A percentile compares a stretch with the other conserved stretches of the same genome.
These are phyloP conservation scores for Tachystola acroxantha DNA, from an alignment of 2,888 invertebrate genomes.

Conservation along the genomic window DNA sequence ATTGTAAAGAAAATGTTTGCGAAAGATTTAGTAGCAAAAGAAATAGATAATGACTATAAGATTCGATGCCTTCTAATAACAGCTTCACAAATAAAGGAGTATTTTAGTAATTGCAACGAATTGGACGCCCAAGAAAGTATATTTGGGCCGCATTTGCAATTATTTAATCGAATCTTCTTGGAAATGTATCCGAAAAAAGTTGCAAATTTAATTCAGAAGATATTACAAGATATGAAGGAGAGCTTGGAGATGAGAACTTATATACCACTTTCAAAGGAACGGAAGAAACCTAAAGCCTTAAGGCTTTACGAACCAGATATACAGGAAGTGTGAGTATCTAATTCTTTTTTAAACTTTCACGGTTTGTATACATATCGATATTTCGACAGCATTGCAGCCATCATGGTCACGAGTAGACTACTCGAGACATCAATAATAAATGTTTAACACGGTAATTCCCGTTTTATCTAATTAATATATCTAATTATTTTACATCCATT, in stretches of 20 bases:
- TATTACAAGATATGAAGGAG: conserved; percentile 66
- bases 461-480: too few relatives aligned
- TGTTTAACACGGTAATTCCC: too few relatives aligned
- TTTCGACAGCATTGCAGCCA: too few relatives aligned
- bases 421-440: too few relatives aligned
- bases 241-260: conserved; percentile 74
- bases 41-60: conserved; percentile 81
- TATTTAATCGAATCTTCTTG: conserved; percentile 76
- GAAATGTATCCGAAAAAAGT: conserved; percentile 81
- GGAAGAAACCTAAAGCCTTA: conserved; percentile 87
- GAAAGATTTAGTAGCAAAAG: conserved; percentile 72
- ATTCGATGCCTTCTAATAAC: conserved; percentile 77
- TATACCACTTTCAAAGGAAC: conserved; percentile 77
- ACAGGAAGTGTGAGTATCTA: conserved; percentile 87
- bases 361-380: too few relatives aligned
- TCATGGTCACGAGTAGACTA: too few relatives aligned
- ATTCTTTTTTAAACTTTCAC: too few relatives aligned
- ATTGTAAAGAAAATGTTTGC: conserved; percentile 65
- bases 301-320: conserved; percentile 92
- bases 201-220: conserved; percentile 51
- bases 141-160: conserved; percentile 74
- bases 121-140: conserved; percentile 59
- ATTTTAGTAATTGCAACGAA: conserved; percentile 69
- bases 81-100: conserved; percentile 78
- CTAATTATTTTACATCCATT: too few relatives aligned